Percentiles rank a stretch among this genome's conserved stretches.
Conservation (phyloP, 2,888 invertebrate genomes). For the Gastrophysa polygoni region DNA sequence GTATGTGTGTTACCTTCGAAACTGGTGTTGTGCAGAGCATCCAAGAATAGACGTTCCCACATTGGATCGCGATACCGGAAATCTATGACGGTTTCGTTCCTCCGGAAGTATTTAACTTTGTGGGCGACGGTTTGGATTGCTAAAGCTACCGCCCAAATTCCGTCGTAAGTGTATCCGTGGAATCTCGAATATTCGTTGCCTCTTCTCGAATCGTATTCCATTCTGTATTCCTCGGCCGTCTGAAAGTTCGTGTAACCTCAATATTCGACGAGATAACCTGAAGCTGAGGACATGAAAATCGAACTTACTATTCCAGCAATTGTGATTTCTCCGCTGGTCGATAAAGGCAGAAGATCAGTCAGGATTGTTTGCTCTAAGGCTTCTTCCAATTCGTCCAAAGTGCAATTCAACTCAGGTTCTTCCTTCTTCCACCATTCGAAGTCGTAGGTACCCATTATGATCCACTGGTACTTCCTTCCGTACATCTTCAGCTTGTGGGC, state of each 20-base stretch:
- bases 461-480: slow-evolving; percentile 93
- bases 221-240: slow-evolving; percentile 89
- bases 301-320: slow-evolving; percentile 82
- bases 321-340: slow-evolving; percentile 85
- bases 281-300: too few species aligned
- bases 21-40: slow-evolving; percentile 87
- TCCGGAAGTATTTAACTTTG: slow-evolving; percentile 69
- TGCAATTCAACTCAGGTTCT: slow-evolving; percentile 69
- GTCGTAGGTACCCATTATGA: slow-evolving; percentile 88
- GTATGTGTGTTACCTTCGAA: slow-evolving; percentile 73
- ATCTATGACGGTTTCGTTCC: slow-evolving; percentile 80
- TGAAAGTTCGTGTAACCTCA: too few species aligned
- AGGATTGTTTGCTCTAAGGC: slow-evolving; percentile 89
- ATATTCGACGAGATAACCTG: too few species aligned
- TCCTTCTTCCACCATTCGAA: slow-evolving; percentile 73
- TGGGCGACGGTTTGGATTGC: slow-evolving; percentile 91
- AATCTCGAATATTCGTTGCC: slow-evolving; percentile 89
- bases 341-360: slow-evolving; percentile 85
- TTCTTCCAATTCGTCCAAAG: slow-evolving; percentile 72
- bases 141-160: slow-evolving; percentile 96
- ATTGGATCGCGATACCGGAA: slow-evolving; percentile 84
- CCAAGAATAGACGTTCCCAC: slow-evolving; percentile 87
- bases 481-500: slow-evolving; percentile 86
- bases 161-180: slow-evolving; percentile 98
- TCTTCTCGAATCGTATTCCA: slow-evolving; percentile 81